These are phyloP conservation scores for Sphaerodactylus townsendi DNA, from an alignment of 2,113 vertebrate genomes.

Conservation along the genomic window DNA sequence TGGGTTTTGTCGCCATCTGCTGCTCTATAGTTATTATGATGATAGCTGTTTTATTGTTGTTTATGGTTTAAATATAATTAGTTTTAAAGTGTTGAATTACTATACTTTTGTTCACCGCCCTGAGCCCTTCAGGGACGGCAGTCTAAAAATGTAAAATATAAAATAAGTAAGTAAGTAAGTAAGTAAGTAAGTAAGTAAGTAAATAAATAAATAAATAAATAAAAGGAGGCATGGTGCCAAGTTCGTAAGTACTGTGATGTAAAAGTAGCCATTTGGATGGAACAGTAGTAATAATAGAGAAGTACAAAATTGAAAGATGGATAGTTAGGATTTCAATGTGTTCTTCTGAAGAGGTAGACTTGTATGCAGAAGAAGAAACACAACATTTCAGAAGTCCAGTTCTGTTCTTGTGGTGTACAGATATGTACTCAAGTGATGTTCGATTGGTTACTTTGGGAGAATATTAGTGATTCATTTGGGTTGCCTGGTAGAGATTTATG, in stretches of 20 bases:
- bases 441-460: neutral
- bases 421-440: neutral
- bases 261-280: neutral
- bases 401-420: neutral
- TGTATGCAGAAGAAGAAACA: neutral
- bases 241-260: neutral
- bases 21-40: too few relatives aligned
- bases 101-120: too few relatives aligned
- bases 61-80: too few relatives aligned
- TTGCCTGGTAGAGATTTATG: neutral
- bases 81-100: too few relatives aligned
- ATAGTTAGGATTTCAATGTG: neutral
- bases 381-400: neutral
- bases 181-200: too few relatives aligned
- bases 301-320: neutral
- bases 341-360: neutral
- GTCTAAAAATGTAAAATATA: too few relatives aligned
- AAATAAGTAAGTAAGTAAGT: too few relatives aligned
- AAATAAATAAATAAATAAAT: too few relatives aligned
- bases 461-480: neutral
- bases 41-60: too few relatives aligned
- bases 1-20: too few relatives aligned
- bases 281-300: neutral
- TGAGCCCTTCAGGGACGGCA: too few relatives aligned
- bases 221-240: too few relatives aligned